Percentiles rank a stretch among this genome's conserved stretches.
These are phyloP conservation scores for Drosophila arawakana DNA, from an alignment of 1,140 invertebrate species.

Conservation along the genomic window DNA sequence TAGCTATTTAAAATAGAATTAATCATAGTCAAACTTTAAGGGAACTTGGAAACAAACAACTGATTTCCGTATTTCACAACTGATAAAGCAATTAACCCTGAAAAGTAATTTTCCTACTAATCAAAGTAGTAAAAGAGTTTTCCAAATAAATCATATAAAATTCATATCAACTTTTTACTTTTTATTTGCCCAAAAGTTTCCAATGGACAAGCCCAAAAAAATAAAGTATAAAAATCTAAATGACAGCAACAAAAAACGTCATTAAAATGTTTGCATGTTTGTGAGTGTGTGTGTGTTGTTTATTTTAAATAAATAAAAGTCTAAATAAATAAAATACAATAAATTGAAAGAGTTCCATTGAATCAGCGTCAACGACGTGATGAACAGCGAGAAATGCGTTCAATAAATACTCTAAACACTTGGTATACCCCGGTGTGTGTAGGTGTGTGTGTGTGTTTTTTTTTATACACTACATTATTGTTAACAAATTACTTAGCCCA, in stretches of 20 bases:
- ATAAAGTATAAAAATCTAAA: background rate
- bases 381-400: constrained; percentile 51
- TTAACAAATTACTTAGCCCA: constrained; percentile 65
- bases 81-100: too few species aligned
- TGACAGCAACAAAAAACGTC: constrained; percentile 57
- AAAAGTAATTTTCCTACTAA: too few species aligned
- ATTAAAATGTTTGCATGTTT: constrained; percentile 71
- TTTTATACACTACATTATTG: constrained; percentile 49
- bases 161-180: background rate
- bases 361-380: constrained; percentile 34
- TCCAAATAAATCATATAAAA: background rate
- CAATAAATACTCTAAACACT: constrained; percentile 29
- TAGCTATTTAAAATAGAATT: too few species aligned
- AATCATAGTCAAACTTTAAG: too few species aligned
- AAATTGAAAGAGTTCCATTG: constrained; percentile 71
- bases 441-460: background rate
- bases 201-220: background rate
- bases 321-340: constrained; percentile 67
- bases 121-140: background rate
- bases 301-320: constrained; percentile 65
- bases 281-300: background rate
- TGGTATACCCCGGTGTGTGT: too few species aligned
- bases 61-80: too few species aligned
- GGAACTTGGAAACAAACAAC: too few species aligned
- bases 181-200: too few species aligned